Base-by-base conservation (phyloP, 1,140 invertebrate genomes). In the Cephus cinctus region DNA sequence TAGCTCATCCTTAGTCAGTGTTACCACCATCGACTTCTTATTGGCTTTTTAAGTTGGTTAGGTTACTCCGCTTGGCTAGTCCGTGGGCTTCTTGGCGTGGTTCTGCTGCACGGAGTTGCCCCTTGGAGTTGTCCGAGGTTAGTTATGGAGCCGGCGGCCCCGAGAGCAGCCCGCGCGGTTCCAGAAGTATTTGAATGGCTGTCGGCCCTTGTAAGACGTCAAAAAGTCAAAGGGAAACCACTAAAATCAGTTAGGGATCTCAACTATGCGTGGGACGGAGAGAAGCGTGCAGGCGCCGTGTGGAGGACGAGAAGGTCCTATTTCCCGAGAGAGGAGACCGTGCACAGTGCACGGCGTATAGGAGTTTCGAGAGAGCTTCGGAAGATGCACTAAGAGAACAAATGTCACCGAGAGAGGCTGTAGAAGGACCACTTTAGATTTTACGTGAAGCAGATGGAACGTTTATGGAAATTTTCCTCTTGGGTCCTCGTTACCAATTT, bases 181-280 rank as follows among this genome's bases (percentile, higher is more conserved):
- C 63, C 69, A 71, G 61, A 73, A 75, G 66, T 75, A 76, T 75
- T 73, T 67, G 65, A 75, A 73, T 72, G 68, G 64, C 56, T 71
- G 67, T 75, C 62, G 72, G 69, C 63, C 66, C 71, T 71, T 74
- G 69, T 73, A 72, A 75, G 65, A 74, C 60, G 71, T 76, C 73
- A 69, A 76, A 76, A 75, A 76, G 73, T 73, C 72, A 72, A 75
- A 75, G 70, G 56, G 66, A 76, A 76, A 73, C 71, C 71, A 76
- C 73, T 73, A 73, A 75, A 76, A 76, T 75, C 73, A 71, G 71
- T 74, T 73, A 73, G 69, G 73, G 70, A 73, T 75, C 71, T 75
- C 69, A 76, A 76, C 74, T 75, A 73, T 74, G 64, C 59, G 50
- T 47, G 42, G 46, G 49, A 62, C 42, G 34, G 52, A 61, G 54